Conservation (phyloP, 2,113 vertebrate genomes). For the Brienomyrus brachyistius region DNA sequence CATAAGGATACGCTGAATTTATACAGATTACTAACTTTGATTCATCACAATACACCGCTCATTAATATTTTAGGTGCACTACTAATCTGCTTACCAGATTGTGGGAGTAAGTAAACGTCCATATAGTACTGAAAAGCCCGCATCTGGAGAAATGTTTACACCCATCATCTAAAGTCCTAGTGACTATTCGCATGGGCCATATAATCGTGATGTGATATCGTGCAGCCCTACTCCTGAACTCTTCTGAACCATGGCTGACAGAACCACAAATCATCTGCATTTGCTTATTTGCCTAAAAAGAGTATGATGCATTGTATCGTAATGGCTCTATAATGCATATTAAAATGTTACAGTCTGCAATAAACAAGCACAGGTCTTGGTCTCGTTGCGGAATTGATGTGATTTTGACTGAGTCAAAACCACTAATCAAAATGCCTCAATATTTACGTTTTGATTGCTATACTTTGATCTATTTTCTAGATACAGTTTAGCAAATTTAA, state of each 20-base stretch:
- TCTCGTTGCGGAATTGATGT: too few relatives aligned
- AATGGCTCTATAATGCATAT: background rate
- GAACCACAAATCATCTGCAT: background rate
- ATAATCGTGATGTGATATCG: background rate
- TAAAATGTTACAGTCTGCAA: too few relatives aligned
- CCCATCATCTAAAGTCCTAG: background rate
- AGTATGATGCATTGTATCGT: background rate
- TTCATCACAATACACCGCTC: background rate
- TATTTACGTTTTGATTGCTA: too few relatives aligned
- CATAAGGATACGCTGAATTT: background rate
- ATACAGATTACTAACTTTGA: background rate
- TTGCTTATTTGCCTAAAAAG: background rate
- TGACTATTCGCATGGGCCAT: background rate
- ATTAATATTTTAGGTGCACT: background rate
- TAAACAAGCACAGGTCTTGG: background rate
- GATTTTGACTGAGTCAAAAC: too few relatives aligned
- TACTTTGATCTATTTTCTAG: too few relatives aligned
- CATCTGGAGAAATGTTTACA: background rate
- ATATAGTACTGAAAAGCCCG: background rate
- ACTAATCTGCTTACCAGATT: background rate
- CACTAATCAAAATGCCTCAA: too few relatives aligned
- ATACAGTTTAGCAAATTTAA: too few relatives aligned
- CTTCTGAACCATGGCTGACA: background rate
- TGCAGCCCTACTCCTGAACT: background rate
- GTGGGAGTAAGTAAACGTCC: background rate